Percentiles rank a stretch among this genome's conserved stretches.
These are phyloP conservation scores for Myotis daubentonii DNA, from an alignment of 2,797 vertebrate species.

Conservation along the genomic window DNA sequence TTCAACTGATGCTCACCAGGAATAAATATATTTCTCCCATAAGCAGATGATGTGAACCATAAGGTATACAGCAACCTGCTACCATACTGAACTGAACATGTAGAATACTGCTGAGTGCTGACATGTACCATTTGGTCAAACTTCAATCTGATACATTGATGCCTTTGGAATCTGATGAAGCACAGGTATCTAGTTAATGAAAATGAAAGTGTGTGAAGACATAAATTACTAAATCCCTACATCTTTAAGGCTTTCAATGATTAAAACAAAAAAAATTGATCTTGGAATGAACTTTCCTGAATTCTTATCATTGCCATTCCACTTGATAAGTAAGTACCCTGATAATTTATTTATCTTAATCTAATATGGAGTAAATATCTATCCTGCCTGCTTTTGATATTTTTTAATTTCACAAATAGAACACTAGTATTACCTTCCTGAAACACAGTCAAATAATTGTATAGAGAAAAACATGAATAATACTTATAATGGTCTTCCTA, in stretches of 20 bases:
- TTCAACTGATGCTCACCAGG: not conserved
- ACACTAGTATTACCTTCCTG: not conserved
- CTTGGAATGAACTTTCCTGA: not conserved
- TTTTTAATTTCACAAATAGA: conserved; percentile 29
- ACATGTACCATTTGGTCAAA: not conserved
- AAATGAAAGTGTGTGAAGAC: not conserved
- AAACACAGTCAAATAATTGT: not conserved
- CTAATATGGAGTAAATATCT: not conserved
- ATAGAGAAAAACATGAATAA: not conserved
- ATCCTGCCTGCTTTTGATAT: not conserved
- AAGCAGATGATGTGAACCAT: conserved; percentile 21
- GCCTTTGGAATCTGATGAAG: not conserved
- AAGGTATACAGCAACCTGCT: not conserved
- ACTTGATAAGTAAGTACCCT: not conserved
- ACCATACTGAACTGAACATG: not conserved
- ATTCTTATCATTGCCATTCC: not conserved
- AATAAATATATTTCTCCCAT: conserved; percentile 31
- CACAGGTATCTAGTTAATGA: not conserved
- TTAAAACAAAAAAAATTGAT: not conserved
- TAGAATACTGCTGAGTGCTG: not conserved
- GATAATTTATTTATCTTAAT: not conserved
- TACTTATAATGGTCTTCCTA: not conserved
- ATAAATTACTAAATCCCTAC: not conserved
- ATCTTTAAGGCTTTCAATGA: not conserved
- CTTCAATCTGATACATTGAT: not conserved